A percentile compares a stretch with the other conserved stretches of the same genome.
These are phyloP conservation scores for Chrysolina americana DNA, from an alignment of 2,888 invertebrate genomes.

Conservation along the genomic window DNA sequence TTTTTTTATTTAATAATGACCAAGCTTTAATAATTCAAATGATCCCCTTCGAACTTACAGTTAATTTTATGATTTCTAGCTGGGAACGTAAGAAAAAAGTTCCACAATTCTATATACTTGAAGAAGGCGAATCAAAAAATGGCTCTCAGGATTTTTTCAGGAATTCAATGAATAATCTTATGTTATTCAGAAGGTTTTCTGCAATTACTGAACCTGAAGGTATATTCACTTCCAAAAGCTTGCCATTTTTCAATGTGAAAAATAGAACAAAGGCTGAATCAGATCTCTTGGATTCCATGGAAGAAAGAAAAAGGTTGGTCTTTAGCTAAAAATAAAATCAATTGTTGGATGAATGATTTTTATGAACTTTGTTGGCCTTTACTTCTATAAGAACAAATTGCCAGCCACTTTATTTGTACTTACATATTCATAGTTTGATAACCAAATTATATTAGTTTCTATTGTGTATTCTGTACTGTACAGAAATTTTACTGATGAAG, in stretches of 20 bases:
- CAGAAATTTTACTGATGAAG: too few species aligned
- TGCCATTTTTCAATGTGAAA: conserved; percentile 33
- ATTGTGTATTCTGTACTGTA: too few species aligned
- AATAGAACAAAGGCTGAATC: conserved; percentile 17
- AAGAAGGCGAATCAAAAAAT: conserved; percentile 31
- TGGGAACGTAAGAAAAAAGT: conserved; percentile 29
- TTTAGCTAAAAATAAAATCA: background rate
- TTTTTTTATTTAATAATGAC: too few species aligned
- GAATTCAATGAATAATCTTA: conserved; percentile 37
- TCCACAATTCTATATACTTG: conserved; percentile 36
- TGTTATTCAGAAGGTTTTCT: conserved; percentile 34
- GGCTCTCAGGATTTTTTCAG: conserved; percentile 26
- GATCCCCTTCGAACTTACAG: background rate
- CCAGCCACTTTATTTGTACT: too few species aligned
- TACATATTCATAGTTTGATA: too few species aligned
- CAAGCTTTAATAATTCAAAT: too few species aligned
- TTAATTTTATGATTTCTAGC: conserved; percentile 28
- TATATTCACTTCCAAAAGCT: conserved; percentile 41
- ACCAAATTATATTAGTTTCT: too few species aligned
- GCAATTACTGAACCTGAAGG: conserved; percentile 26
- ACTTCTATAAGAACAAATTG: too few species aligned
- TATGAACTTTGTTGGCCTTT: too few species aligned
- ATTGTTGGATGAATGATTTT: background rate
- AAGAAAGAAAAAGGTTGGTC: conserved; percentile 36
- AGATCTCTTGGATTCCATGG: conserved; percentile 37